phyloP scores from a whole-genome alignment of 2,113 vertebrate genomes.

The Eptesicus fuscus region DNA sequence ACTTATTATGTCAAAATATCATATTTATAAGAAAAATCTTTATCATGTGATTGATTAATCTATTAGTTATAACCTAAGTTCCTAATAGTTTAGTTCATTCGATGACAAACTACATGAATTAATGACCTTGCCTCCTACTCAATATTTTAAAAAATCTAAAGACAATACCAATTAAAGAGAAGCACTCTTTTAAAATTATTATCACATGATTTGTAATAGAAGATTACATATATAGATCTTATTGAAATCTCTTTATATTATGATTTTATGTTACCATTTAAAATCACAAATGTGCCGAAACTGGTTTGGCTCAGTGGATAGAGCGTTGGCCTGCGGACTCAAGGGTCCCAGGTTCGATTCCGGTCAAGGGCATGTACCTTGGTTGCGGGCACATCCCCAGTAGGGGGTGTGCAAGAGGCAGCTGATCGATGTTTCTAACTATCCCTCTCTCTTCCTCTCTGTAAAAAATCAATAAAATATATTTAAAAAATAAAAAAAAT shows the following conservation, averaged over 20 bases:
- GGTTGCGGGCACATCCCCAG: too few species aligned
- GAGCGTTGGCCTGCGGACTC: too few species aligned
- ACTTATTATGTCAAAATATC: not conserved
- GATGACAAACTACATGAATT: not conserved
- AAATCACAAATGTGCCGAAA: constrained; percentile 9
- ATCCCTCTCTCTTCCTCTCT: too few species aligned
- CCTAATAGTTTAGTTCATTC: constrained; percentile 21
- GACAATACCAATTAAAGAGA: not conserved
- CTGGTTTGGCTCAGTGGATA: too few species aligned
- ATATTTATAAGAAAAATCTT: not conserved
- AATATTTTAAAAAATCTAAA: constrained; percentile 28
- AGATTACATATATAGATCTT: not conserved
- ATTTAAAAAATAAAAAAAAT: too few species aligned
- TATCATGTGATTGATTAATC: not conserved
- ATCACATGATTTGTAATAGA: constrained; percentile 7
- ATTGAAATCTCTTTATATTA: not conserved
- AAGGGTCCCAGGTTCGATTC: too few species aligned
- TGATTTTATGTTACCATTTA: not conserved
- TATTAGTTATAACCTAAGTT: not conserved
- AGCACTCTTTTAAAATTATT: not conserved
- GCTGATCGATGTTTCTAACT: too few species aligned
- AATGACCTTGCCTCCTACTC: not conserved
- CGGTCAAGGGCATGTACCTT: too few species aligned
- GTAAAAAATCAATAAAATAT: too few species aligned
- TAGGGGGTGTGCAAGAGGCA: too few species aligned